A percentile compares a stretch with the other conserved stretches of the same genome.
phyloP scores from a whole-genome alignment of 2,113 vertebrate genomes.

The Bostrychus sinensis region DNA sequence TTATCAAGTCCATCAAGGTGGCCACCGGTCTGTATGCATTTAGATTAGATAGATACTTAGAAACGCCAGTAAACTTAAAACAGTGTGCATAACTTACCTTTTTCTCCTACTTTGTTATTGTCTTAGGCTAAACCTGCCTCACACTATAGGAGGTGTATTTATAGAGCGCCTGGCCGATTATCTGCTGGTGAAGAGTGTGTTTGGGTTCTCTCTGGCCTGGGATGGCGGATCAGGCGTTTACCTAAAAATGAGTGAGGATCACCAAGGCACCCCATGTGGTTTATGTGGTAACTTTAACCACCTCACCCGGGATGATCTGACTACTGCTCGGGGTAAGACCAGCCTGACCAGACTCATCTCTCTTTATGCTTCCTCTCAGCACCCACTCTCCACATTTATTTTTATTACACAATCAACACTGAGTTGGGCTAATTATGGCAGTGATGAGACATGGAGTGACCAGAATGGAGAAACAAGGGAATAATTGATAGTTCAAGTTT shows the following conservation, averaged over 20 bases:
- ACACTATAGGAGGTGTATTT: conserved; percentile 88
- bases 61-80: not conserved
- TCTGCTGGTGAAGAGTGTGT: conserved; percentile 94
- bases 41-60: not conserved
- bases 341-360: conserved; percentile 36
- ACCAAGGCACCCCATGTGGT: conserved; percentile 90
- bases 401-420: conserved; percentile 68
- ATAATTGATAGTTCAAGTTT: conserved; percentile 41
- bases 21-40: conserved; percentile 80
- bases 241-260: conserved; percentile 92
- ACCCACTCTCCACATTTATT: conserved; percentile 65
- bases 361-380: conserved; percentile 70
- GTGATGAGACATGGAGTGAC: conserved; percentile 15
- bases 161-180: conserved; percentile 96
- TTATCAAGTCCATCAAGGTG: conserved; percentile 90
- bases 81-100: not conserved
- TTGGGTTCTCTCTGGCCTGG: conserved; percentile 98
- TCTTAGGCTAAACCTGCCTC: conserved; percentile 87
- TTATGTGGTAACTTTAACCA: conserved; percentile 96
- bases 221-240: conserved; percentile 95
- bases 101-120: conserved; percentile 28
- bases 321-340: conserved; percentile 86
- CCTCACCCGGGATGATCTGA: conserved; percentile 89
- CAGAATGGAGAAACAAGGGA: conserved; percentile 25
- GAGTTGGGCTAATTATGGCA: conserved; percentile 48